Base-by-base conservation (phyloP, 1,140 invertebrate genomes). In the Hirudo medicinalis region DNA sequence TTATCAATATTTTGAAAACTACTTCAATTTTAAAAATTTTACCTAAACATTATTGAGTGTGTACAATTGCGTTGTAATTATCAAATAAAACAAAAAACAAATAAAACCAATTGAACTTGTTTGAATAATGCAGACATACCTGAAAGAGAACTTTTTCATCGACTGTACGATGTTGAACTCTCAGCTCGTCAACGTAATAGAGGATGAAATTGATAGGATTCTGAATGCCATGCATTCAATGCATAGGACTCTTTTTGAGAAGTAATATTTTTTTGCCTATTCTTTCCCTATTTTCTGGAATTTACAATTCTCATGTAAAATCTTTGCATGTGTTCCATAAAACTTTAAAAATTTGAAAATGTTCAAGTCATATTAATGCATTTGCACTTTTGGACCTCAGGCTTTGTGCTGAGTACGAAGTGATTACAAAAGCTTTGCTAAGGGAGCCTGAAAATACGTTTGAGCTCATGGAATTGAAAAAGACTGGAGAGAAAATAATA, bases 321-420 rank as follows among this genome's bases (percentile, higher is more conserved):
- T n/a, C n/a, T 49, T 49, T 17, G 15, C 0, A 49, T 15, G 43
- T 49, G 43, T 17, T 49, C 13, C 11, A 49, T 13, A 2, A 15
- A 17, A 13, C 43, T 49, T 49, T 49, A 2, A 36, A 36, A 36
- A n/a, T n/a, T n/a, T n/a, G n/a, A n/a, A 36, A 36, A 6, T 36
- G 32, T 36, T 6, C 43, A 49, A 49, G 3, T 15, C 43, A 13
- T 49, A 6, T 49, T 11, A 49, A 13, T 49, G 43, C 9, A 49
- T 36, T 49, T 11, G 43, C 9, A 49, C 9, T 49, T 49, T 49
- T 78, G 72, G 77, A 83, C 79, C 83, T 11, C 57, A 93, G 91
- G 57, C 85, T 94, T 67, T 89, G 88, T 71, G 89, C 90, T 71
- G 90, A 92, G 76, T 95, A 94, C 83, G 87, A 91, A 77, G 78